Conservation (phyloP, 2,888 invertebrate genomes). For the Melanostoma scalare region DNA sequence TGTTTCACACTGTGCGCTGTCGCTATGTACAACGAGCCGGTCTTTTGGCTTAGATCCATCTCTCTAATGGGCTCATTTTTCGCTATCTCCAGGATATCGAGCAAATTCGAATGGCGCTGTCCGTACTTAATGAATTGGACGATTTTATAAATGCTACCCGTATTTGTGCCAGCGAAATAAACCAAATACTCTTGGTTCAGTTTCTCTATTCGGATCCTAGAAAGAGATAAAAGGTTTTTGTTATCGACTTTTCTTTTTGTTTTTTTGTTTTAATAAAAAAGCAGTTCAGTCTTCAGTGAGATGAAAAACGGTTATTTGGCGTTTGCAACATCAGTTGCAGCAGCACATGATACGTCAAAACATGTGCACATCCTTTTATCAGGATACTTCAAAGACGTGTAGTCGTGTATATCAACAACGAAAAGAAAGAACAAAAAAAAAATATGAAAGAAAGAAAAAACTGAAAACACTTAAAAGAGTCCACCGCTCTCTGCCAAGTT, state of each 20-base stretch:
- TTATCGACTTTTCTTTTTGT: background rate
- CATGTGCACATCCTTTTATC: conserved; percentile 11
- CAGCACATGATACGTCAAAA: conserved; percentile 15
- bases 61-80: conserved; percentile 93
- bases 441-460: conserved; percentile 46
- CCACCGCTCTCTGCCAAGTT: conserved; percentile 46
- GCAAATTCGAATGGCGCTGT: conserved; percentile 91
- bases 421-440: conserved; percentile 25
- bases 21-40: conserved; percentile 94
- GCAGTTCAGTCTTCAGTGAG: conserved; percentile 1
- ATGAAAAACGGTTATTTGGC: conserved; percentile 51
- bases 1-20: conserved; percentile 94
- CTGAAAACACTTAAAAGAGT: conserved; percentile 49
- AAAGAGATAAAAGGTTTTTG: conserved; percentile 27
- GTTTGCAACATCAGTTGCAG: conserved; percentile 55
- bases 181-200: conserved; percentile 90
- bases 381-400: too few relatives aligned
- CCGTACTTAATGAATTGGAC: conserved; percentile 94
- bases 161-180: conserved; percentile 93
- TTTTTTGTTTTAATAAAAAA: background rate
- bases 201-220: conserved; percentile 82
- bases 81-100: conserved; percentile 96
- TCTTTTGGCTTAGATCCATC: conserved; percentile 93
- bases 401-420: background rate
- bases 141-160: conserved; percentile 95